Evolutionary conservation across 2,797 vertebrate genomes (phyloP), one percentile per base, ranked within the genome.

Genomic region (Ciconia nigra): DNA sequence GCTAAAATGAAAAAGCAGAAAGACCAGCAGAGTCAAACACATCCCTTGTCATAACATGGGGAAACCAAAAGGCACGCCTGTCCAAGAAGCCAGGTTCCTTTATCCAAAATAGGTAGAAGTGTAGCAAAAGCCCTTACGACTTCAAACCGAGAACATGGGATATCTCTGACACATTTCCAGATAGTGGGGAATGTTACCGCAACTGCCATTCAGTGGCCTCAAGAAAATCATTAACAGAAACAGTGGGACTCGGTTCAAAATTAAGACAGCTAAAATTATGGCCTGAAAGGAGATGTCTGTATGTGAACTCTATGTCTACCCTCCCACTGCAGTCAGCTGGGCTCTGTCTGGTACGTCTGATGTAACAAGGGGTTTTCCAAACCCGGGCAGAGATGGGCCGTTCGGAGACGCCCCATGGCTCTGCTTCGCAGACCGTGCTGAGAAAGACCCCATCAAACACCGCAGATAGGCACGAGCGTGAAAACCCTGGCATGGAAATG

Each of bases 401-500:
- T 26, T 35, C 4, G 2, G 57, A 35, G 44, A 13, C 10, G 7
- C 22, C 12, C 7, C 4, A 0, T 51, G 37, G 52, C 44, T 29
- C 7, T 15, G 24, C 3, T 0, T 10, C 19, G 33, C 21, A 35
- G 63, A 31, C 10, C 0, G 1, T 17, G 31, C 54, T 42, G 58
- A 65, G n/a, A 71, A 42, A 52, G 28, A 57, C 28, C 28, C 31
- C 31, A 5, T n/a, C 52, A 39, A 39, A 46, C 44, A 13, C 24
- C 3, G 0, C 15, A 20, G 51, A 24, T 11, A 26, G 20, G n/a
- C 51, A 14, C 2, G 1, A 41, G 46, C 3, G 1, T 10, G 49
- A 44, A 72, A 33, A 35, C 28, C 33, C 28, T 22, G 26, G 41
- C 21, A 26, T 18, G 17, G 66, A 39, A 89, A 51, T 46, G 7